Evolutionary conservation across 2,888 invertebrate species (phyloP).

Genomic region (Hoplodrina blanda): DNA sequence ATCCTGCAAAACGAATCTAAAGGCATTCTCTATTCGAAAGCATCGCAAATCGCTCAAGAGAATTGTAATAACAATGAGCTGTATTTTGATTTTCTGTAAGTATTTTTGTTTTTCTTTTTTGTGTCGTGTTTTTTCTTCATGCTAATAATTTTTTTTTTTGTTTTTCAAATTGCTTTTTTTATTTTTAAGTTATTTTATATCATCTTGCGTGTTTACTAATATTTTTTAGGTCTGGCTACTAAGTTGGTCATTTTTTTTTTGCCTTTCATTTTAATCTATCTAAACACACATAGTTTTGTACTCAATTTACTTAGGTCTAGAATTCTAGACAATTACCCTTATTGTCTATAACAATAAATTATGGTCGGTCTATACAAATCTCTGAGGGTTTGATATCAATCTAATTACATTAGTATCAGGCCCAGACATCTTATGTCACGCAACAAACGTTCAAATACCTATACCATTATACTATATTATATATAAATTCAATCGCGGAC

Average conservation of each 20-base stretch:
- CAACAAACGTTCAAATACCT: neutral
- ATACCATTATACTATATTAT: too few relatives aligned
- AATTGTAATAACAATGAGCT: slow-evolving; percentile 86
- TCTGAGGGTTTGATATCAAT: slow-evolving; percentile 20
- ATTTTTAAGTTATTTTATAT: neutral
- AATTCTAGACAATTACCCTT: slow-evolving; percentile 9
- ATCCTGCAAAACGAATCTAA: slow-evolving; percentile 92
- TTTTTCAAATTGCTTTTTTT: neutral
- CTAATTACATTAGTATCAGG: slow-evolving; percentile 19
- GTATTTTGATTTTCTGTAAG: slow-evolving; percentile 91
- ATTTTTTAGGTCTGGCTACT: neutral
- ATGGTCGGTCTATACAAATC: neutral
- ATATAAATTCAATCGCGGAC: too few relatives aligned
- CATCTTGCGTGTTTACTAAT: slow-evolving; percentile 2
- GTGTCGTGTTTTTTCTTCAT: neutral
- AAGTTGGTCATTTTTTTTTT: too few relatives aligned
- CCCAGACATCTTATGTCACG: slow-evolving; percentile 18
- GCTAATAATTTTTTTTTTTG: neutral
- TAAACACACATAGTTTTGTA: neutral
- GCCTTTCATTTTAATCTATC: neutral
- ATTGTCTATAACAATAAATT: slow-evolving; percentile 3
- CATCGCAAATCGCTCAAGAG: slow-evolving; percentile 87
- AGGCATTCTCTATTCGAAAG: slow-evolving; percentile 90
- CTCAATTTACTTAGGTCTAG: neutral
- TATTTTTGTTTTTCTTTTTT: slow-evolving; percentile 43